Conservation (phyloP, 2,113 vertebrate species). For the Illadopsis cleaveri region DNA sequence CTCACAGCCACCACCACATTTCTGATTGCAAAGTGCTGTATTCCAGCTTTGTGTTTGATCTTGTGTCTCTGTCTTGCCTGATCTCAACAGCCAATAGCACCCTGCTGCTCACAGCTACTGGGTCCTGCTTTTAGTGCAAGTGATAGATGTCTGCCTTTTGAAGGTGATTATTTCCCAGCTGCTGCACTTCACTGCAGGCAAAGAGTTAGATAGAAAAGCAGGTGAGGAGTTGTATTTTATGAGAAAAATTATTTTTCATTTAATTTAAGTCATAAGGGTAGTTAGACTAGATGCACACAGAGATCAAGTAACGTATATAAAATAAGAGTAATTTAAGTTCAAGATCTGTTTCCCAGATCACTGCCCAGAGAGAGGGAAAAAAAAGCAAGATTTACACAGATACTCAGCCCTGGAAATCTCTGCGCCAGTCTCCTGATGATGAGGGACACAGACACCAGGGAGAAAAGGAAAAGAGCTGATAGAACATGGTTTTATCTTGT, state of each 20-base stretch:
- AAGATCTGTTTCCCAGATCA: not conserved
- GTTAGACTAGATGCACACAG: not conserved
- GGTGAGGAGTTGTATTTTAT: not conserved
- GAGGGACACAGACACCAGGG: not conserved
- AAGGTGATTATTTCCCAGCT: not conserved
- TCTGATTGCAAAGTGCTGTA: not conserved
- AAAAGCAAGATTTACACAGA: not conserved
- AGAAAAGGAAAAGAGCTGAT: not conserved
- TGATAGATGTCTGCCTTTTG: not conserved
- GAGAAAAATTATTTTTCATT: not conserved
- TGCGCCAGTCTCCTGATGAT: rapidly evolving
- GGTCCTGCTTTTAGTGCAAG: not conserved
- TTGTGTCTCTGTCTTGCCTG: not conserved
- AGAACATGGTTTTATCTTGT: not conserved
- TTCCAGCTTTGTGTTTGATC: not conserved
- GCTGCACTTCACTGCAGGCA: not conserved
- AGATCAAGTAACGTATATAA: not conserved
- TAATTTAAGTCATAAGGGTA: not conserved
- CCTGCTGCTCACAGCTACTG: not conserved
- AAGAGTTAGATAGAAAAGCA: not conserved
- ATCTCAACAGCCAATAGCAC: not conserved
- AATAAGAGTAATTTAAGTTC: not conserved
- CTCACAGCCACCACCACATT: not conserved
- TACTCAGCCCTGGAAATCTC: not conserved
- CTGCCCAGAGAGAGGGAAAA: not conserved